Conservation (phyloP, 1,140 invertebrate species). For the Hyles euphorbiae region DNA sequence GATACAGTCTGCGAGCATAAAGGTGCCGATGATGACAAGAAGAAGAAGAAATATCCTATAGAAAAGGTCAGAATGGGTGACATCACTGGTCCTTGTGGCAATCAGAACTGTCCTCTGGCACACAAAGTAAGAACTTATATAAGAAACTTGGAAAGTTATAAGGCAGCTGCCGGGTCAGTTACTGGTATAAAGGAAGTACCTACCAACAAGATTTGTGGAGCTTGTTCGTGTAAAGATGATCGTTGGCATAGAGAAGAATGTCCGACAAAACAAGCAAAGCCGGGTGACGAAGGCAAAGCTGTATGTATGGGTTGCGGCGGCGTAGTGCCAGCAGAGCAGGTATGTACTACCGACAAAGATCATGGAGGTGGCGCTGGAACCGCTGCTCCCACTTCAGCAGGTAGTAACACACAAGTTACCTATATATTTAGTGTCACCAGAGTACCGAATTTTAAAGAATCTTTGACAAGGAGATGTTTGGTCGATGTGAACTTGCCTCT, state of each 20-base stretch:
- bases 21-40: constrained; percentile 15
- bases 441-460: constrained; percentile 38
- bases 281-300: constrained; percentile 17
- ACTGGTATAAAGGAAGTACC: constrained; percentile 32
- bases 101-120: constrained; percentile 56
- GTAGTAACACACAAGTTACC: constrained; percentile 41
- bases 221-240: constrained; percentile 64
- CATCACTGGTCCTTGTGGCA: constrained; percentile 63
- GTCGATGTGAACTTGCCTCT: too few species aligned
- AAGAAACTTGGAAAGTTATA: constrained; percentile 60
- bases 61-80: constrained; percentile 67
- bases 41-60: constrained; percentile 48
- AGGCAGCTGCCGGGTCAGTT: constrained; percentile 38
- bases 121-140: constrained; percentile 65
- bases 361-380: too few species aligned
- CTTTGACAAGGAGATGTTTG: constrained; percentile 9
- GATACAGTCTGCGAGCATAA: constrained; percentile 35
- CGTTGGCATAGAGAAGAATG: constrained; percentile 55
- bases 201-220: constrained; percentile 52
- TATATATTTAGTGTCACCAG: constrained; percentile 48
- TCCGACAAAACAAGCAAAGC: constrained; percentile 29
- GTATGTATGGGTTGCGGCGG: constrained; percentile 53
- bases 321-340: constrained; percentile 29
- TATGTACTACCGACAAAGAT: too few species aligned
- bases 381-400: constrained; percentile 29